A percentile compares a stretch with the other conserved stretches of the same genome.
Evolutionary conservation across 2,888 invertebrate species (phyloP).

Genomic region (Odontocolon sp.): DNA sequence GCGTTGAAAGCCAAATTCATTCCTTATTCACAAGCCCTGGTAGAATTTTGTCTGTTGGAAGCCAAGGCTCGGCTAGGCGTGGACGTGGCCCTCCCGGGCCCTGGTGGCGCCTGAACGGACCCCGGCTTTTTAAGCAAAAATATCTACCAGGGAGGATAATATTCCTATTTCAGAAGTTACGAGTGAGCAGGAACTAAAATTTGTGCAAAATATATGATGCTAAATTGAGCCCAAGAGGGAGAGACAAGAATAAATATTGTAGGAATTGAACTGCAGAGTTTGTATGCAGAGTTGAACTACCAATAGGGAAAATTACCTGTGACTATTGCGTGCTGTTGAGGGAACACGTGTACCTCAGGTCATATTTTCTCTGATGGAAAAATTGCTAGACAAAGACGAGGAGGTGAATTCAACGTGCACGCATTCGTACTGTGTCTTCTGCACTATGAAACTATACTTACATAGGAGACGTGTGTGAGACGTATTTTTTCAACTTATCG

Average conservation of each 20-base stretch:
- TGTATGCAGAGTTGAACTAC: constrained; percentile 10
- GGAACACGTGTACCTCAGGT: constrained; percentile 30
- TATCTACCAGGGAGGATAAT: too few relatives aligned
- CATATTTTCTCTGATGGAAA: constrained; percentile 21
- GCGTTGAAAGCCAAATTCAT: constrained; percentile 20
- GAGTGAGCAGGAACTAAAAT: neutral
- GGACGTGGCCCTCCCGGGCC: too few relatives aligned
- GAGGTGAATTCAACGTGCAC: constrained; percentile 1
- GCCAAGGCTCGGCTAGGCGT: too few relatives aligned
- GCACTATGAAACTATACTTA: constrained; percentile 46
- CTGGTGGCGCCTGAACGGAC: too few relatives aligned
- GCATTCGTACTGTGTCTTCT: constrained; percentile 5
- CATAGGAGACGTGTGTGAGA: constrained; percentile 47
- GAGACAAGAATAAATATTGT: constrained; percentile 27
- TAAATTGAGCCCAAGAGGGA: neutral
- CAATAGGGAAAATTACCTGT: constrained; percentile 25
- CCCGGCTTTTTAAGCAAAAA: too few relatives aligned
- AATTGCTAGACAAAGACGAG: constrained; percentile 5
- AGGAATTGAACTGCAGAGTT: constrained; percentile 6
- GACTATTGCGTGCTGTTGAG: constrained; percentile 1
- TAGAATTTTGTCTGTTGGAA: too few relatives aligned
- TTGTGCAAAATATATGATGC: constrained; percentile 8
- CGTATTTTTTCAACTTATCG: constrained; percentile 62
- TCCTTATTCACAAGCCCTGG: constrained; percentile 24
- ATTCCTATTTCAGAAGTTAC: constrained; percentile 49